Percentiles rank a stretch among this genome's conserved stretches.
These are phyloP conservation scores for Holothuria scabra DNA, from an alignment of 53 echinoderm and acorn worm genomes.

Conservation along the genomic window DNA sequence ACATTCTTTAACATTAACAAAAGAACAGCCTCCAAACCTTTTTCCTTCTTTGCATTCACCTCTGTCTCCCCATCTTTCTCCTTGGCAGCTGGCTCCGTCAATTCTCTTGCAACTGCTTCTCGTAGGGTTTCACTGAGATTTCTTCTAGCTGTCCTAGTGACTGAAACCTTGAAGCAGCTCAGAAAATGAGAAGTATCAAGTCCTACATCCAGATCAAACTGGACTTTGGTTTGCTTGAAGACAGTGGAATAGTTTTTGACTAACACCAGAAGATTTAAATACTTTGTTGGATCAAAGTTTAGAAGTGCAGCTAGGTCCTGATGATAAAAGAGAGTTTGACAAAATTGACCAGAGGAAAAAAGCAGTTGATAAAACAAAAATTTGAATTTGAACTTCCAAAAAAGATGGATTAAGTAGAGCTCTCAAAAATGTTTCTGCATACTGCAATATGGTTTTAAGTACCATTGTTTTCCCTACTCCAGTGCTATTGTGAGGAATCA, in stretches of 20 bases:
- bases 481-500: no score
- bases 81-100: no score
- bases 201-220: slow-evolving; percentile 72
- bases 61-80: slow-evolving; percentile 9
- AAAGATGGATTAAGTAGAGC: no score
- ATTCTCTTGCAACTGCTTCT: no score
- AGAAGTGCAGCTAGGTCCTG: slow-evolving; percentile 74
- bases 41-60: slow-evolving; percentile 9
- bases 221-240: slow-evolving; percentile 75
- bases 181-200: slow-evolving; percentile 87
- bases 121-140: not conserved
- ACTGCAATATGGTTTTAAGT: no score
- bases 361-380: not conserved
- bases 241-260: slow-evolving; percentile 29
- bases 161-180: slow-evolving; percentile 81
- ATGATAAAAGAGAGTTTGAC: not conserved
- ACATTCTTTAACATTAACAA: no score
- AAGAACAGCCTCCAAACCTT: not conserved
- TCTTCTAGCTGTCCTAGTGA: slow-evolving; percentile 33
- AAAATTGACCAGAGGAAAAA: not conserved
- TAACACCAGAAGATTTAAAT: slow-evolving; percentile 50
- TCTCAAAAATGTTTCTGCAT: no score
- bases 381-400: no score
- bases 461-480: no score
- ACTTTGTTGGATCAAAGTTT: slow-evolving; percentile 51